Evolutionary conservation across 2,797 vertebrate species (phyloP).

Genomic region (Enteromius anoplus): DNA sequence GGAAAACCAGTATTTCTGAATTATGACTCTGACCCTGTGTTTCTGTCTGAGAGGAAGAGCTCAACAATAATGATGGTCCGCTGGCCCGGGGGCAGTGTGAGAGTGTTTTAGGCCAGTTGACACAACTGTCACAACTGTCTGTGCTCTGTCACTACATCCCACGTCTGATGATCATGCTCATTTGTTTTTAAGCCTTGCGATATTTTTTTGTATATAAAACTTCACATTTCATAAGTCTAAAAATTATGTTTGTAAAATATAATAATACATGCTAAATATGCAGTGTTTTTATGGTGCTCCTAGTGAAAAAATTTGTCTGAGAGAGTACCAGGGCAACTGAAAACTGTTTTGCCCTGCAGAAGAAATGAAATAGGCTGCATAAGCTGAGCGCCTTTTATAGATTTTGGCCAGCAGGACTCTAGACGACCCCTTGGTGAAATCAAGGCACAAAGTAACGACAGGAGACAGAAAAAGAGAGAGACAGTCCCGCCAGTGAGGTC

Average conservation of each 20-base stretch:
- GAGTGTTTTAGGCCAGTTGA: slow-evolving; percentile 29
- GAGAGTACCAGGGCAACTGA: background rate
- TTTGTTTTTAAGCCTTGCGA: background rate
- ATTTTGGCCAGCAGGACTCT: slow-evolving; percentile 45
- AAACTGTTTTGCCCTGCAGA: slow-evolving; percentile 25
- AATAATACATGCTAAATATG: slow-evolving; percentile 14
- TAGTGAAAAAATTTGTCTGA: background rate
- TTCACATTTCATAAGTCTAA: background rate
- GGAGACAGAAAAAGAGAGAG: background rate
- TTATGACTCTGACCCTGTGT: background rate
- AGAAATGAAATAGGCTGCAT: slow-evolving; percentile 17
- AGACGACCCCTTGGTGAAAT: slow-evolving; percentile 26
- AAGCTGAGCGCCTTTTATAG: slow-evolving; percentile 41
- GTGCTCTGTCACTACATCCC: slow-evolving; percentile 19
- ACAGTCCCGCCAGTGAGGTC: slow-evolving; percentile 25
- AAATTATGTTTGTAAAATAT: background rate
- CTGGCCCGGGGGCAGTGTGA: slow-evolving; percentile 35
- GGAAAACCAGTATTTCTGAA: slow-evolving; percentile 3
- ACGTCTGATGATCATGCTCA: slow-evolving; percentile 1
- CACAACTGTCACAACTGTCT: slow-evolving; percentile 16
- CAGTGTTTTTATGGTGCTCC: background rate
- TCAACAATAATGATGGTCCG: slow-evolving; percentile 27
- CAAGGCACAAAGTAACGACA: slow-evolving; percentile 29
- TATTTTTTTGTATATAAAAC: background rate
- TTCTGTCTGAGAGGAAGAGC: slow-evolving; percentile 4